Conservation (phyloP, 2,797 vertebrate species). For the Hipposideros larvatus region DNA sequence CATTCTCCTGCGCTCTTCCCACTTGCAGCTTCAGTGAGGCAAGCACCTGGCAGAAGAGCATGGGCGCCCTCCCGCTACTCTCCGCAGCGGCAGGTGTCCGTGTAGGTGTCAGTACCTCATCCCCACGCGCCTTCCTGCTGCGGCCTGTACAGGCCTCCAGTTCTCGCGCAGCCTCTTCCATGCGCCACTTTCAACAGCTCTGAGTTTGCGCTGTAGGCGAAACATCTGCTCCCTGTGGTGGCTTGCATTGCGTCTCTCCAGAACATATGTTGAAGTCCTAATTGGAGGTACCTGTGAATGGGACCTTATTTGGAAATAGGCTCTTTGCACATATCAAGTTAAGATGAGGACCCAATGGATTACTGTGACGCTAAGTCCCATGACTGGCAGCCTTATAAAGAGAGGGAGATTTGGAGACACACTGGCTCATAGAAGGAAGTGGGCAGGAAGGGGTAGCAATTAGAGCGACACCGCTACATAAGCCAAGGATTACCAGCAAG, state of each 20-base stretch:
- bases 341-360: background rate
- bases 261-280: background rate
- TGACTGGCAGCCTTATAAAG: background rate
- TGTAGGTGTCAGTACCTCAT: too few relatives aligned
- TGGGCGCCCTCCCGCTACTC: rapidly evolving
- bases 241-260: background rate
- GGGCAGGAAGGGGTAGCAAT: background rate
- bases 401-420: background rate
- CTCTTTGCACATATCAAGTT: background rate
- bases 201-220: rapidly evolving
- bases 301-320: background rate
- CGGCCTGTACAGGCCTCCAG: background rate
- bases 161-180: background rate
- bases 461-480: too few relatives aligned
- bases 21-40: background rate
- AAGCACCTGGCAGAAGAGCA: background rate
- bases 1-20: background rate
- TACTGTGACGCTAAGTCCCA: background rate
- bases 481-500: background rate
- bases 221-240: background rate
- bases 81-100: background rate
- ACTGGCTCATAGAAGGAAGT: background rate
- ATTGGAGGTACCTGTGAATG: background rate
- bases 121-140: background rate
- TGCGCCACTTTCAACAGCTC: background rate